Base-by-base conservation (phyloP, 1,140 invertebrate genomes). In the Lysiphlebus fabarum region DNA sequence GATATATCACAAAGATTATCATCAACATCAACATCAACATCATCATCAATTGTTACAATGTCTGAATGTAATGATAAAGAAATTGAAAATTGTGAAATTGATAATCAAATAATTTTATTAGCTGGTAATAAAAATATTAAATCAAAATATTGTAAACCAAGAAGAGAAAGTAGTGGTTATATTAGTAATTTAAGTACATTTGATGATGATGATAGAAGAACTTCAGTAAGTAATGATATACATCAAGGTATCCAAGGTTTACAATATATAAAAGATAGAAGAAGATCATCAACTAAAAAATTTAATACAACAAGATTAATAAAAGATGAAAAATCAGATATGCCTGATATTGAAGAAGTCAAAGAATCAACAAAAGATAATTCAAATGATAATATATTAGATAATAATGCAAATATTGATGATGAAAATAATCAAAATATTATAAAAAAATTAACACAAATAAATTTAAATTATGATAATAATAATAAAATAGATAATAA, bases 131-230 rank as follows among this genome's bases (percentile, higher is more conserved):
- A 17, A 8, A 5, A 14, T 26, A 14, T 41, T n/a, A n/a, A 41
- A 8, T 45, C 56, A 5, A 57, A 40, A 26, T 57, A 57, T 49
- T 49, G 45, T 14, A 60, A 66, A 12, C 67, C 72, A 2, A 65
- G 75, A 17, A 67, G 75, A 12, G 72, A 74, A 58, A 76, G 74
- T 54, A 74, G 74, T 40, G 75, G 75, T 4, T 76, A 77, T 61
- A 70, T 62, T 7, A 76, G 73, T 54, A 75, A 67, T 9, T 53
- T 73, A 17, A 69, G 70, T 7, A 77, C 74, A 3, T 72, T 77
- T 47, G 75, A 76, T 65, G 75, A 77, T 37, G 74, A 74, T 40
- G 17, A 26, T 4, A 48, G 67, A 10, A 67, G 70, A 14, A 68
- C 59, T 33, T 68, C 70, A 1, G 56, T 59, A n/a, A 62, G 59